Evolutionary conservation across 1,140 invertebrate species (phyloP).

Genomic region (Drosophila seguyi): DNA sequence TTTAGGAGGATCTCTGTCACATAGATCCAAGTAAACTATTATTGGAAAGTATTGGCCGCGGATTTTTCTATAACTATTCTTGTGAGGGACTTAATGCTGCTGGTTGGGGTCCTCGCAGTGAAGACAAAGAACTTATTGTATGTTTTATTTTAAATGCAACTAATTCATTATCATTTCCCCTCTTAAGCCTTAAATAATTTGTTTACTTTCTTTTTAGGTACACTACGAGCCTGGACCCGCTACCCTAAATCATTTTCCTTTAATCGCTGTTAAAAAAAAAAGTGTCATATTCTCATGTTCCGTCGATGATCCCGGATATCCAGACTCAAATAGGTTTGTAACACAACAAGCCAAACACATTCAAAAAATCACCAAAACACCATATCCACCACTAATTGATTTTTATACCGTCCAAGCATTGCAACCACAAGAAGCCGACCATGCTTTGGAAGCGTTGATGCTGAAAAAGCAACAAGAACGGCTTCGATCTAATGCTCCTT

Average conservation of each 20-base stretch:
- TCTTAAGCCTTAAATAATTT: background rate
- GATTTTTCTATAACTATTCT: conserved; percentile 96
- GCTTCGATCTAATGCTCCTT: conserved; percentile 20
- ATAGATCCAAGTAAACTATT: conserved; percentile 94
- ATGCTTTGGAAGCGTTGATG: conserved; percentile 77
- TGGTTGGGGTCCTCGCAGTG: conserved; percentile 92
- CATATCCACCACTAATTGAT: conserved; percentile 50
- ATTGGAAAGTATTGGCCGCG: conserved; percentile 91
- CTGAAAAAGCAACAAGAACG: conserved; percentile 64
- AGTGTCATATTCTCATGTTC: conserved; percentile 92
- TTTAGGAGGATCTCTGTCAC: conserved; percentile 88
- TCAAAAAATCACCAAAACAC: conserved; percentile 21
- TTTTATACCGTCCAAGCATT: conserved; percentile 79
- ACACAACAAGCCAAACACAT: conserved; percentile 33
- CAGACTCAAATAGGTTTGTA: conserved; percentile 87
- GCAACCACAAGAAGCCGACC: conserved; percentile 68
- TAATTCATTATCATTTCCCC: background rate
- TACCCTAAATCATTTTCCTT: conserved; percentile 89
- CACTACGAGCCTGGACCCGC: conserved; percentile 91
- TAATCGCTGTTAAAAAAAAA: conserved; percentile 91
- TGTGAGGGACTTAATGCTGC: conserved; percentile 94
- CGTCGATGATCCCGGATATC: conserved; percentile 92
- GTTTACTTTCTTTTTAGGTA: conserved; percentile 50
- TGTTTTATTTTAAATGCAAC: background rate
- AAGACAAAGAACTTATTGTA: conserved; percentile 88